A percentile compares a stretch with the other conserved stretches of the same genome.
Conservation (phyloP, 1,140 invertebrate genomes). For the Agraylea sexmaculata region DNA sequence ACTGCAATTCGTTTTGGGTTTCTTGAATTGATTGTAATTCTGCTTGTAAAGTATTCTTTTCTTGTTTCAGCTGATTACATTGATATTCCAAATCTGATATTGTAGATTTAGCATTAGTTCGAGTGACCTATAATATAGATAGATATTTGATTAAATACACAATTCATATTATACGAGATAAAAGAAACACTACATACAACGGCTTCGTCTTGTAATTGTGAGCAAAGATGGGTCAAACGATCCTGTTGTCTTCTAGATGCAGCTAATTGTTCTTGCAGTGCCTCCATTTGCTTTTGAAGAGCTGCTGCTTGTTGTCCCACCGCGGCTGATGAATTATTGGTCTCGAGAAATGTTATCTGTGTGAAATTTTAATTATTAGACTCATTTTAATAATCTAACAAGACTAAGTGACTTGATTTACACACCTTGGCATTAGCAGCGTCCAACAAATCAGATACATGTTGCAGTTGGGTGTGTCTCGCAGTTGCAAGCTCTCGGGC, state of each 20-base stretch:
- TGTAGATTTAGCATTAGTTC: constrained; percentile 72
- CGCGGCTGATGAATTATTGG: constrained; percentile 7
- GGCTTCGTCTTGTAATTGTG: constrained; percentile 18
- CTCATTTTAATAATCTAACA: background rate
- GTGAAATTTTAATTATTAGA: background rate
- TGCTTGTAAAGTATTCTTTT: constrained; percentile 53
- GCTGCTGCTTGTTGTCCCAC: constrained; percentile 40
- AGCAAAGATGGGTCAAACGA: constrained; percentile 32
- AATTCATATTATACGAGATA: background rate
- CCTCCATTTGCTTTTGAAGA: constrained; percentile 28
- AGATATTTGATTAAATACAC: background rate
- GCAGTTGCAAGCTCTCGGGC: constrained; percentile 54
- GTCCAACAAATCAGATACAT: constrained; percentile 64
- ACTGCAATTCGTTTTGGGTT: constrained; percentile 59
- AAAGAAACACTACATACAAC: constrained; percentile 2
- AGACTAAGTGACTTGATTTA: background rate
- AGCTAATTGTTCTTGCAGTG: constrained; percentile 48
- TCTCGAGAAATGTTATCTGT: constrained; percentile 17
- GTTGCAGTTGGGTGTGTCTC: constrained; percentile 60
- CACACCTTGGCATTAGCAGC: constrained; percentile 60
- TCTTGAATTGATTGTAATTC: constrained; percentile 65
- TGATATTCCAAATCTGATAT: constrained; percentile 70
- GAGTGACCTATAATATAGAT: constrained; percentile 42
- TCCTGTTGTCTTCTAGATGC: constrained; percentile 58
- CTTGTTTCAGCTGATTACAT: constrained; percentile 56